Conservation (phyloP, 2,113 vertebrate genomes). For the Cygnus buccinator region DNA sequence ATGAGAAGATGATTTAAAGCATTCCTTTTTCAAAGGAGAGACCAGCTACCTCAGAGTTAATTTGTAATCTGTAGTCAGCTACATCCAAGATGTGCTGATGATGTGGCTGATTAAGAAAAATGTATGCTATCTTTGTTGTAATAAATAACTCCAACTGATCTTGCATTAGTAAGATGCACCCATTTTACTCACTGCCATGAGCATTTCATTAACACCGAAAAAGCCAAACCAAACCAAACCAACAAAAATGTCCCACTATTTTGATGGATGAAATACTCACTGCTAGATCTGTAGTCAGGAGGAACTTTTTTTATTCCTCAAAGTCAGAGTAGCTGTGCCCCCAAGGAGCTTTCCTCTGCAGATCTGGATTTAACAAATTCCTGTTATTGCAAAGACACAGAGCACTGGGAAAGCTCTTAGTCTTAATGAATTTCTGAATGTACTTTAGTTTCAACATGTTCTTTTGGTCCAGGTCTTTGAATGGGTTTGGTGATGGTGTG, state of each 20-base stretch:
- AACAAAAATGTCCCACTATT: too few relatives aligned
- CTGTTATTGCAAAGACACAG: background rate
- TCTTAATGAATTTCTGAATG: background rate
- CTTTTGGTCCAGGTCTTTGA: background rate
- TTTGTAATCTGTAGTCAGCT: conserved; percentile 26
- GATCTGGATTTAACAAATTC: background rate
- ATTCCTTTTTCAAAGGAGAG: background rate
- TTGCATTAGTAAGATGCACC: background rate
- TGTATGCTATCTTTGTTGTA: background rate
- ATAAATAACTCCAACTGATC: conserved; percentile 12
- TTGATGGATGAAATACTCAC: background rate
- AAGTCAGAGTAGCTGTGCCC: background rate
- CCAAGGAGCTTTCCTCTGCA: background rate
- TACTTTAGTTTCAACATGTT: background rate
- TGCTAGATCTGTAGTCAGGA: background rate
- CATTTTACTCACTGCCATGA: background rate
- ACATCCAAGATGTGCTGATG: background rate
- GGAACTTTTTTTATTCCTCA: background rate
- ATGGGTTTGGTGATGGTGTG: background rate
- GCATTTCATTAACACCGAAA: background rate
- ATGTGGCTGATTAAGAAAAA: conserved; percentile 37
- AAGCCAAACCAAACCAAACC: too few relatives aligned
- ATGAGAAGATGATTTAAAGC: conserved; percentile 2
- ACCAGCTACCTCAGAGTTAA: background rate
- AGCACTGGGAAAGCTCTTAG: background rate